Conservation (phyloP, 2,797 vertebrate genomes). For the Hozukius guyotensis region DNA sequence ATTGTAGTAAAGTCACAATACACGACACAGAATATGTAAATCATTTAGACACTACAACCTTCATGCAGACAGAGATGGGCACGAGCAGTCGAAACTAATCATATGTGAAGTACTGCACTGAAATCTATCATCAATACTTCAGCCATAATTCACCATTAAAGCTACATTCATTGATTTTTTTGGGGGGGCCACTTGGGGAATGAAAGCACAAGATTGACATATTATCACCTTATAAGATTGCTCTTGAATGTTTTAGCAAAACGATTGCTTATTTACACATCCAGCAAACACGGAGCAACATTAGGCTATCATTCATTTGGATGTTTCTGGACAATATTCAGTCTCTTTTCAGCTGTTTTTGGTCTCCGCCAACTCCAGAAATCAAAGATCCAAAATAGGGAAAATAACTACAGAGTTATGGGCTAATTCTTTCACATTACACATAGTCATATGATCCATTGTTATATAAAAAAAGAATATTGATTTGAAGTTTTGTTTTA, state of each 20-base stretch:
- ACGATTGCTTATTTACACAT: background rate
- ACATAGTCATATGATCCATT: background rate
- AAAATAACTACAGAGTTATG: background rate
- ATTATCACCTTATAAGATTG: background rate
- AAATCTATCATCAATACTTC: background rate
- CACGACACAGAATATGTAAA: background rate
- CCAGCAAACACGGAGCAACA: background rate
- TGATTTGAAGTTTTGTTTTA: conserved; percentile 19
- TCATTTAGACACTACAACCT: background rate
- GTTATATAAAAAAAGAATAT: conserved; percentile 2
- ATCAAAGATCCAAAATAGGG: background rate
- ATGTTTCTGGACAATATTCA: background rate
- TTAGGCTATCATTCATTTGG: background rate
- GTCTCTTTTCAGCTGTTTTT: background rate
- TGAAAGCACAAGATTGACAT: background rate
- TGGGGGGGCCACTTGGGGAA: background rate
- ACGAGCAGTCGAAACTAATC: background rate
- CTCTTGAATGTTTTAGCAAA: background rate
- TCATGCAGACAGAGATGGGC: background rate
- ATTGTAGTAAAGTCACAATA: too few relatives aligned
- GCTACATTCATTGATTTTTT: conserved; percentile 9
- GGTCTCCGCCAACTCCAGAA: background rate
- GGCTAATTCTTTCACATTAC: background rate
- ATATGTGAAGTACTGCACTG: conserved; percentile 8
- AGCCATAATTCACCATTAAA: background rate